phyloP scores from a whole-genome alignment of 2,888 invertebrate genomes.

The Mythimna ferrago region DNA sequence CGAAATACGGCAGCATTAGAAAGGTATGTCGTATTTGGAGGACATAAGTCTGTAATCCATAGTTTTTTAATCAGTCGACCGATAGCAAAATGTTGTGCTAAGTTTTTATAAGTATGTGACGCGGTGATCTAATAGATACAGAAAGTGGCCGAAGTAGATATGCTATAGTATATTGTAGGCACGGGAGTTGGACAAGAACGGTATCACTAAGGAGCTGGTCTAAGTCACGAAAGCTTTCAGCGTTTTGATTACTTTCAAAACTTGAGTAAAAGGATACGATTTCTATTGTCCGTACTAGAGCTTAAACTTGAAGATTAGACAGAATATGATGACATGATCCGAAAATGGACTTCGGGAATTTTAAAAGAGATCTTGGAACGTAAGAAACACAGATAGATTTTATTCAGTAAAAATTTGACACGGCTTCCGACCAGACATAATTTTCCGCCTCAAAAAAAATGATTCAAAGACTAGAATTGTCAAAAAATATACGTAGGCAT shows the following conservation, averaged over 20 bases:
- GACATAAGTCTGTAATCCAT: slow-evolving; percentile 66
- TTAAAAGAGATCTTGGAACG: too few relatives aligned
- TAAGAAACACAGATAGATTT: too few relatives aligned
- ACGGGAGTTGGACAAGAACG: slow-evolving; percentile 81
- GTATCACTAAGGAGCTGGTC: slow-evolving; percentile 78
- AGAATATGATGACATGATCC: background rate
- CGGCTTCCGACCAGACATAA: too few relatives aligned
- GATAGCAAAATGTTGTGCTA: slow-evolving; percentile 63
- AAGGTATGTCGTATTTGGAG: slow-evolving; percentile 72
- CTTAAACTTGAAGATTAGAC: background rate
- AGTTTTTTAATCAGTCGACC: slow-evolving; percentile 64
- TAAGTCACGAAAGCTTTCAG: slow-evolving; percentile 58
- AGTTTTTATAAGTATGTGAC: slow-evolving; percentile 65
- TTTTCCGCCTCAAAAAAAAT: too few relatives aligned
- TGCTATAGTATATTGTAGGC: slow-evolving; percentile 80
- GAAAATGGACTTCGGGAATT: background rate
- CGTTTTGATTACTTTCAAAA: background rate
- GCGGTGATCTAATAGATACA: slow-evolving; percentile 75
- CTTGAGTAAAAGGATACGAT: background rate
- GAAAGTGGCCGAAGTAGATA: slow-evolving; percentile 72
- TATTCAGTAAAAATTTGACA: too few relatives aligned
- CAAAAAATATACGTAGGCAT: too few relatives aligned
- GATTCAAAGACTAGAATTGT: too few relatives aligned
- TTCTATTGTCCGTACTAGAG: background rate
- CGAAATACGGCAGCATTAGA: slow-evolving; percentile 69